A percentile compares a stretch with the other conserved stretches of the same genome.
These are phyloP conservation scores for Synodontis membranacea DNA, from an alignment of 2,113 vertebrate genomes.

Conservation along the genomic window DNA sequence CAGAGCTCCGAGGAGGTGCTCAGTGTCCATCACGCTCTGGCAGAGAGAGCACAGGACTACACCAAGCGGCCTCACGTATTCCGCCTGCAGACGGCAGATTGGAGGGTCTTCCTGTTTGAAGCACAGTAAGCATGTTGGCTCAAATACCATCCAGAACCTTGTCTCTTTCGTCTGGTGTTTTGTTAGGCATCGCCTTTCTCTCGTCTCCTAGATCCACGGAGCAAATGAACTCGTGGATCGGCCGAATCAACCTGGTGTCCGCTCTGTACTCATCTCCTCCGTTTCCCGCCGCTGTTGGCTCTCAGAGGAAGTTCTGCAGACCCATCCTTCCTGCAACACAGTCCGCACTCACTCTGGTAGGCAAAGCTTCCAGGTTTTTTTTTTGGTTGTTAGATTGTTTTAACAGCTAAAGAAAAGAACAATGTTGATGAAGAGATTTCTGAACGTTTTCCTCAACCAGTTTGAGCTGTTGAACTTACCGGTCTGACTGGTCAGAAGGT, in stretches of 20 bases:
- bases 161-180: too few species aligned
- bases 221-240: conserved; percentile 90
- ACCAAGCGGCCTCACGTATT: conserved; percentile 88
- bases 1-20: conserved; percentile 79
- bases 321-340: conserved; percentile 81
- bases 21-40: conserved; percentile 88
- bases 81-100: conserved; percentile 86
- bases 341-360: conserved; percentile 77
- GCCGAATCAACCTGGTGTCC: conserved; percentile 83
- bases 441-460: background rate
- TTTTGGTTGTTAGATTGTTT: background rate
- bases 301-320: conserved; percentile 82
- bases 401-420: background rate
- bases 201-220: conserved; percentile 70
- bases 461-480: too few species aligned
- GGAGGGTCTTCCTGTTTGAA: conserved; percentile 90
- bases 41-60: conserved; percentile 79
- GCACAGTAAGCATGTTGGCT: conserved; percentile 76
- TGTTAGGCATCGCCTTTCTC: background rate
- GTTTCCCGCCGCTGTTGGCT: conserved; percentile 86
- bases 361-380: background rate
- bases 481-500: too few species aligned
- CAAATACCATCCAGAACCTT: background rate
- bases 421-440: background rate
- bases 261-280: conserved; percentile 88